Base-by-base conservation (phyloP, 2,888 invertebrate genomes). In the Zaprionus lineosus region DNA sequence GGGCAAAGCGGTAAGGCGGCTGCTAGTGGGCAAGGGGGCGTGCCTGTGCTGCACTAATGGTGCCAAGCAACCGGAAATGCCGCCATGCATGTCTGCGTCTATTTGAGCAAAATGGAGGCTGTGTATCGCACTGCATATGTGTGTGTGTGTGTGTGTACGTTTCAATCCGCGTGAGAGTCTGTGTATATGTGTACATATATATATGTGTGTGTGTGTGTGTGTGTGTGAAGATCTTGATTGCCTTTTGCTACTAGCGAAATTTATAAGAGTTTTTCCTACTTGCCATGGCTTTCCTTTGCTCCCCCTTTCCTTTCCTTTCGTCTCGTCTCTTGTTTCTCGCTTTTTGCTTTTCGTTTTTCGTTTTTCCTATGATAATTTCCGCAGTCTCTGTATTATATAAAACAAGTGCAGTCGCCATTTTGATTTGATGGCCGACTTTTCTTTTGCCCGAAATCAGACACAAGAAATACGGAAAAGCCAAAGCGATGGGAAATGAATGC, bases 61-160 rank as follows among this genome's bases (percentile, higher is more conserved):
- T 84, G 84, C 84, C 84, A 85, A 79, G 81, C 69, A 86, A 75
- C 84, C 84, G 84, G 84, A 85, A 79, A 86, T 75, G 86, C 84
- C 84, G 85, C 79, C 83, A 81, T 86, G 81, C 81, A 81, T 81
- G 81, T 81, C 81, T 81, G 86, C 81, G 59, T 66, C 84, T 57
- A 62, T 74, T 83, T 77, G 50, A 56, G 55, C 77, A 72, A 72
- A 76, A 76, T 55, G 62, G 85, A 78, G 84, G 81, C 85, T 78
- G 84, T 83, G 75, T 70, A 64, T 74, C 63, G 77, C 53, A 15
- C 44, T 26, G 21, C 3, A 21, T 41, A 9, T 28, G 39, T 43
- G 5, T 16, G 16, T 24, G 28, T 11, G 8, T 12, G 26, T 46
- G 28, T 26, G 34, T 29, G 29, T n/a, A 8, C 34, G n/a, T n/a